Evolutionary conservation across 2,113 vertebrate species (phyloP).

Genomic region (Bambusicola thoracicus): DNA sequence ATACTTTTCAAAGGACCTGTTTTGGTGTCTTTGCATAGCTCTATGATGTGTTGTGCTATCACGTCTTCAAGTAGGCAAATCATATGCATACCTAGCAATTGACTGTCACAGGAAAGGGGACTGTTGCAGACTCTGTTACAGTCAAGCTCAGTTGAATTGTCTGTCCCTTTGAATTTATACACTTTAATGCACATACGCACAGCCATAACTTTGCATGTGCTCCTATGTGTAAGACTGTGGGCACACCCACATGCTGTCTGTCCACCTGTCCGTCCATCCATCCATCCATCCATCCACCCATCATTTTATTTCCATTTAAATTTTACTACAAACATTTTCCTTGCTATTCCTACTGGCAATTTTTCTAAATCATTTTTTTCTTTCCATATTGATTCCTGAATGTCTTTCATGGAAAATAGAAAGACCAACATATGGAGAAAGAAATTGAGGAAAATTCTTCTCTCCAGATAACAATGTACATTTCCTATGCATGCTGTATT

Average conservation of each 20-base stretch:
- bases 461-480: neutral
- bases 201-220: accelerated
- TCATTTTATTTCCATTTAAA: neutral
- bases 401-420: neutral
- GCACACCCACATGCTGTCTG: neutral
- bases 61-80: neutral
- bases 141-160: neutral
- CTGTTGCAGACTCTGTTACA: neutral
- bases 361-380: neutral
- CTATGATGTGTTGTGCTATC: neutral
- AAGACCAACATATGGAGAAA: neutral
- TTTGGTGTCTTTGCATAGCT: neutral
- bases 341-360: neutral
- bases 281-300: neutral
- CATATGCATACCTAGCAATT: neutral
- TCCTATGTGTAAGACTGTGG: accelerated
- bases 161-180: neutral
- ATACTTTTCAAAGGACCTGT: neutral
- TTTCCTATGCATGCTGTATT: neutral
- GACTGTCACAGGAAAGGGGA: neutral
- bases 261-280: neutral
- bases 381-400: neutral
- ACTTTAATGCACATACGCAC: neutral
- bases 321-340: neutral
- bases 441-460: neutral